These are phyloP conservation scores for Cybosia mesomella DNA, from an alignment of 2,888 invertebrate genomes.

Conservation along the genomic window DNA sequence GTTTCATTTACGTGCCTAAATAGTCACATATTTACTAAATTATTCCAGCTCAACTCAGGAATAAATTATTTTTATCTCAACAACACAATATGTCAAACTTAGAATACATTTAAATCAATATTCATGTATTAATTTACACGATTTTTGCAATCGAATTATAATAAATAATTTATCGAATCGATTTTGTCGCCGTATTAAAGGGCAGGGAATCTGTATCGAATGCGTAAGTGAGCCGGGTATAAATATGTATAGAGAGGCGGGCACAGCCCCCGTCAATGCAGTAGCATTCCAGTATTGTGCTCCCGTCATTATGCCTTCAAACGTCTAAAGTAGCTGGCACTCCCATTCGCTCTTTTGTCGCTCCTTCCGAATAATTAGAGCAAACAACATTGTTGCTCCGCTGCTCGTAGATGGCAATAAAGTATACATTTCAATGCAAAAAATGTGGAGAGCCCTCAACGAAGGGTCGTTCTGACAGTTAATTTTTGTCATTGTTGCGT, in stretches of 20 bases:
- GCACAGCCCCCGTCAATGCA: constrained; percentile 70
- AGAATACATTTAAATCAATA: constrained; percentile 44
- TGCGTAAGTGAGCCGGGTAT: constrained; percentile 64
- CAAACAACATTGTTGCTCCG: constrained; percentile 68
- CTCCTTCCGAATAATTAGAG: constrained; percentile 85
- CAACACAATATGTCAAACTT: constrained; percentile 37
- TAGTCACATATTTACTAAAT: not conserved
- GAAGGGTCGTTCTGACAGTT: constrained; percentile 77
- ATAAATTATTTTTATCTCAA: not conserved
- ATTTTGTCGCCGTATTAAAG: constrained; percentile 38
- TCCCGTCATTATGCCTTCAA: constrained; percentile 73
- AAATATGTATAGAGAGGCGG: constrained; percentile 84
- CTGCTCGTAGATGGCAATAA: constrained; percentile 69
- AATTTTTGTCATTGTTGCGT: constrained; percentile 81
- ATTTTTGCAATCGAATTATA: constrained; percentile 52
- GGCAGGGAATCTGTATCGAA: constrained; percentile 51
- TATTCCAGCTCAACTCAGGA: not conserved
- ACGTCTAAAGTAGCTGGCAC: constrained; percentile 75
- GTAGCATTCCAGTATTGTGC: constrained; percentile 75
- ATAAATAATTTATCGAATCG: constrained; percentile 53
- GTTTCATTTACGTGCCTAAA: no score
- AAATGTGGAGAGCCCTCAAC: constrained; percentile 72
- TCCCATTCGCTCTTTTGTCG: constrained; percentile 79
- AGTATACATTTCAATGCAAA: constrained; percentile 83
- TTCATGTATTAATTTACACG: constrained; percentile 53